These are phyloP conservation scores for Pseudopleuronectes americanus DNA, from an alignment of 2,797 vertebrate genomes.

Conservation along the genomic window DNA sequence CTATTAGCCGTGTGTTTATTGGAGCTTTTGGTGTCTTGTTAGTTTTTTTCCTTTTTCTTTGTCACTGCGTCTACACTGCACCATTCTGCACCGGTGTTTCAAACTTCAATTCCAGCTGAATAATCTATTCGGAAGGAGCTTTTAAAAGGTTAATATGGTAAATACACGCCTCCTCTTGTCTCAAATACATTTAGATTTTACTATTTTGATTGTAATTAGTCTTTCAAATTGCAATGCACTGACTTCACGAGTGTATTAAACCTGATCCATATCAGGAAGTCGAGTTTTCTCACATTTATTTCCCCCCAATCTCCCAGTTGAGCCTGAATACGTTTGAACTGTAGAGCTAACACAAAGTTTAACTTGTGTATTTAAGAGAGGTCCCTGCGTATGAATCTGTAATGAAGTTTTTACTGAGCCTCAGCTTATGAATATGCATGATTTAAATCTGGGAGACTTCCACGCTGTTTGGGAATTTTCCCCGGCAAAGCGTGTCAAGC, in stretches of 20 bases:
- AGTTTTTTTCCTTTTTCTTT: conserved; percentile 4
- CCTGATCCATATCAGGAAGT: not conserved
- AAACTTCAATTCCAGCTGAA: conserved; percentile 18
- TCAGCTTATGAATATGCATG: conserved; percentile 73
- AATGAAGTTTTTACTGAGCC: conserved; percentile 62
- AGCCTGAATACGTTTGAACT: conserved; percentile 39
- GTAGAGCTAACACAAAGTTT: conserved; percentile 42
- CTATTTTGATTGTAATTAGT: conserved; percentile 20
- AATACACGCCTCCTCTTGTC: too few species aligned
- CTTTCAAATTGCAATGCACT: conserved; percentile 13
- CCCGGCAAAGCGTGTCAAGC: conserved; percentile 29
- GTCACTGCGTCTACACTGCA: conserved; percentile 8
- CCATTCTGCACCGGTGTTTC: conserved; percentile 21
- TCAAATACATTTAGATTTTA: not conserved
- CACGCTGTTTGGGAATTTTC: conserved; percentile 56
- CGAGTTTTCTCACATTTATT: conserved; percentile 13
- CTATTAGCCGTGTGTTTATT: conserved; percentile 52
- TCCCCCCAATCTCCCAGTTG: conserved; percentile 28
- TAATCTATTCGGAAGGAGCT: too few species aligned
- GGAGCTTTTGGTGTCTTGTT: conserved; percentile 35
- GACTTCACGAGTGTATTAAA: conserved; percentile 9
- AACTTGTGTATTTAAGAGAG: conserved; percentile 59
- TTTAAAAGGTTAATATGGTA: too few species aligned
- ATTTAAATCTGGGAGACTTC: conserved; percentile 57
- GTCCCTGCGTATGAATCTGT: conserved; percentile 68